Evolutionary conservation across 2,113 vertebrate species (phyloP).

Genomic region (Columba janthina): DNA sequence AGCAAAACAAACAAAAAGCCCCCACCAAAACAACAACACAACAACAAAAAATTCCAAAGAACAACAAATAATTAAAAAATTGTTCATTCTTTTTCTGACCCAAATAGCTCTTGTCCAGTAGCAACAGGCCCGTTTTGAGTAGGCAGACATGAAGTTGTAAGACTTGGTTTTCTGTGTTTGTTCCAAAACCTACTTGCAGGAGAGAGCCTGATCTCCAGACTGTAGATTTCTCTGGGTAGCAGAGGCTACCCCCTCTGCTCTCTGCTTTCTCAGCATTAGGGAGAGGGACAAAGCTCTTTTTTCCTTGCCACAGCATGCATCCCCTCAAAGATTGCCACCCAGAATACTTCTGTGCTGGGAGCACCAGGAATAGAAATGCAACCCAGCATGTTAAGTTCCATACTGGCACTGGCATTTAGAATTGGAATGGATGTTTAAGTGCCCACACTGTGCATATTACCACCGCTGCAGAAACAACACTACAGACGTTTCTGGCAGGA

Average conservation of each 20-base stretch:
- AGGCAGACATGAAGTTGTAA: background rate
- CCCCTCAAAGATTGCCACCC: conserved; percentile 7
- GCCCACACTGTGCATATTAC: conserved; percentile 19
- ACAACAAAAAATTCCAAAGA: no score
- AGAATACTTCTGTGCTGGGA: background rate
- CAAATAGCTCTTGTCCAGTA: background rate
- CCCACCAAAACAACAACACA: no score
- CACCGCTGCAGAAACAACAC: background rate
- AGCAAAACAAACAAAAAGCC: no score
- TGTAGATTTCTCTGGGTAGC: background rate
- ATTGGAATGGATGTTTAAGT: background rate
- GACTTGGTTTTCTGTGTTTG: background rate
- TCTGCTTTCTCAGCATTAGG: background rate
- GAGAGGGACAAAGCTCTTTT: background rate
- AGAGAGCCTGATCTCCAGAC: background rate
- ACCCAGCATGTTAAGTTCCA: background rate
- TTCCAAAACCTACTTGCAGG: background rate
- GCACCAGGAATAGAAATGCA: background rate
- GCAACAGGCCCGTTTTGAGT: background rate
- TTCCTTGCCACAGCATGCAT: background rate
- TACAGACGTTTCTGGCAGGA: background rate
- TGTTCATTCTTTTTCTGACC: background rate
- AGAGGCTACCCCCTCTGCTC: background rate
- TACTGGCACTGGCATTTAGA: background rate
- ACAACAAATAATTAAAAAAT: no score